Percentiles rank a stretch among this genome's conserved stretches.
Evolutionary conservation across 1,140 invertebrate species (phyloP).

Genomic region (Aphelenchoides fujianensis): DNA sequence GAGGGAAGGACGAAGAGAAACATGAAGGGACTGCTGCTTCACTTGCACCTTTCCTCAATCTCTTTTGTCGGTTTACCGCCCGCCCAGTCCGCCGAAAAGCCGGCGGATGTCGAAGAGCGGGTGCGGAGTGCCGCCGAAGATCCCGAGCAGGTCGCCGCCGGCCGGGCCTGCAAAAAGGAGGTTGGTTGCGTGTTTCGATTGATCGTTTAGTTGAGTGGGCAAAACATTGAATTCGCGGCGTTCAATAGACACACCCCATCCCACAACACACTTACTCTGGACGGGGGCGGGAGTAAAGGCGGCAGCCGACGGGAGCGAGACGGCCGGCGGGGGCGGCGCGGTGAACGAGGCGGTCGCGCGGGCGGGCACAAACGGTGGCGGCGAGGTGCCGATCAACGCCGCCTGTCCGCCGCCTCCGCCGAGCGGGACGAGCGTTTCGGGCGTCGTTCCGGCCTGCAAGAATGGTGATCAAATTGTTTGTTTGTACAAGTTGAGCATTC

Average conservation of each 20-base stretch:
- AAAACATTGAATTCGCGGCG: too few species aligned
- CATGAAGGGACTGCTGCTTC: too few species aligned
- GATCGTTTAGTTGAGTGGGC: too few species aligned
- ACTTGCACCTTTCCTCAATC: too few species aligned
- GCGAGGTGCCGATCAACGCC: conserved; percentile 6
- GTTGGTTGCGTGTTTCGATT: too few species aligned
- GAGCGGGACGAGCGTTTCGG: conserved; percentile 17
- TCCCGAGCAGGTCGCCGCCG: not conserved
- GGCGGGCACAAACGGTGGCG: not conserved
- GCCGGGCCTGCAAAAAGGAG: too few species aligned
- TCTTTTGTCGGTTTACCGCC: too few species aligned
- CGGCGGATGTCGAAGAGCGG: not conserved
- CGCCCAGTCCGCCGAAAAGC: not conserved
- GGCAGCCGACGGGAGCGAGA: not conserved
- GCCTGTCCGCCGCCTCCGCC: not conserved
- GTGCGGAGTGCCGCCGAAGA: conserved; percentile 2
- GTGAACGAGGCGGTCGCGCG: not conserved
- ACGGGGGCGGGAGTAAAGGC: not conserved
- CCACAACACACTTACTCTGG: too few species aligned
- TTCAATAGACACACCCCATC: too few species aligned
- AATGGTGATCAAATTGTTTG: conserved; percentile 11
- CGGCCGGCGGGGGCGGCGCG: not conserved
- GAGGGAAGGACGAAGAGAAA: too few species aligned
- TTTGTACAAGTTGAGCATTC: too few species aligned
- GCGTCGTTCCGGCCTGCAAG: conserved; percentile 8